phyloP scores from a whole-genome alignment of 30 jellyfish, hydroid and myxozoan genomes.

The Aurelia aurita complex sp. Pacific region DNA sequence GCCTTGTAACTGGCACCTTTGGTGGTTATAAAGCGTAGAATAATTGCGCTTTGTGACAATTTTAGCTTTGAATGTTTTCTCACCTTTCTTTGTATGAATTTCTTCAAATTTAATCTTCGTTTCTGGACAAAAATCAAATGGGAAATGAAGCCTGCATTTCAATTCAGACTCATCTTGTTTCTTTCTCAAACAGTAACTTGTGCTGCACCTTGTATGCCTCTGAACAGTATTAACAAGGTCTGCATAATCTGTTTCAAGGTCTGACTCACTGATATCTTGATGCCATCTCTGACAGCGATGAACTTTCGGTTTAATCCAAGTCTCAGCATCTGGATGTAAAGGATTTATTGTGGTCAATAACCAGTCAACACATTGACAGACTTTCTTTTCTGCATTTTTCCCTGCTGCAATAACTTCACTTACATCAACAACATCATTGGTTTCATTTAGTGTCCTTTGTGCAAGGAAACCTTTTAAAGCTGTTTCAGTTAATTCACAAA shows the following conservation, averaged over 20 bases:
- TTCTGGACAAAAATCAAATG: no score
- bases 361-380: constrained; percentile 20
- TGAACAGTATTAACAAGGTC: constrained; percentile 36
- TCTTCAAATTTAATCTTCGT: no score
- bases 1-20: constrained; percentile 31
- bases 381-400: background rate
- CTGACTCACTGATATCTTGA: background rate
- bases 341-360: background rate
- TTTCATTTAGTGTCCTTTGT: background rate
- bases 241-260: constrained; percentile 11
- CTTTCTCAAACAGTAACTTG: no score
- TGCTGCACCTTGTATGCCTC: no score
- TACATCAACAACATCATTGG: background rate
- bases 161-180: no score
- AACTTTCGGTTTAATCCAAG: constrained; percentile 28
- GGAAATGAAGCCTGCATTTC: no score
- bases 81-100: no score
- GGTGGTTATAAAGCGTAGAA: constrained; percentile 33
- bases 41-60: constrained; percentile 36
- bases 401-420: constrained; percentile 11
- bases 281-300: constrained; percentile 31
- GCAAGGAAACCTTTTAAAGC: constrained; percentile 1
- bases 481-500: constrained; percentile 21
- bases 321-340: constrained; percentile 12
- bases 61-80: background rate